Evolutionary conservation across 1,140 invertebrate species (phyloP).

Genomic region (Gonioctena quinquepunctata): DNA sequence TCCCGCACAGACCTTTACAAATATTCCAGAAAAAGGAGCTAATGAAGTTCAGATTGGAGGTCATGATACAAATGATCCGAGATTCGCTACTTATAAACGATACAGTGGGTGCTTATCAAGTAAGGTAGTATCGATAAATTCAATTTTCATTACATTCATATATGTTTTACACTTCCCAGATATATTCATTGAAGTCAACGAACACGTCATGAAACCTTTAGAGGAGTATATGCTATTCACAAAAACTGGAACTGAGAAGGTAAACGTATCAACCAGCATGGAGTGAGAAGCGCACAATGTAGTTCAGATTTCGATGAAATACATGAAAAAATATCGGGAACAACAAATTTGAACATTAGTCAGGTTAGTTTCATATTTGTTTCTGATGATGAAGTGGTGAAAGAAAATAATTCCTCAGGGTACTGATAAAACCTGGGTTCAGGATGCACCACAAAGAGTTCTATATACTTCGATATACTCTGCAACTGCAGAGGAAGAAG

Average conservation of each 20-base stretch:
- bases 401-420: conserved; percentile 57
- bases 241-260: conserved; percentile 76
- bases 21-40: conserved; percentile 66
- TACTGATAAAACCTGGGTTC: conserved; percentile 76
- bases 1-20: conserved; percentile 67
- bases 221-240: conserved; percentile 89
- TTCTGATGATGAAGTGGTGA: conserved; percentile 37
- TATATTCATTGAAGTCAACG: conserved; percentile 79
- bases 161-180: conserved; percentile 59
- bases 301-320: conserved; percentile 72
- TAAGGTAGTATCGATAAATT: conserved; percentile 58
- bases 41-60: conserved; percentile 87
- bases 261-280: conserved; percentile 78
- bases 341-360: conserved; percentile 67
- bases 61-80: conserved; percentile 77
- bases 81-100: conserved; percentile 78
- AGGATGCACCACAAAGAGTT: conserved; percentile 74
- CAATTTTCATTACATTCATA: neutral
- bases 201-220: conserved; percentile 78
- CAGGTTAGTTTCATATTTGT: conserved; percentile 57
- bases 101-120: conserved; percentile 89
- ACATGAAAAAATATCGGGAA: conserved; percentile 64
- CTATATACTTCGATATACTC: conserved; percentile 74
- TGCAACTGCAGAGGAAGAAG: conserved; percentile 73
- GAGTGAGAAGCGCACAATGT: conserved; percentile 82